Percentiles rank a stretch among this genome's conserved stretches.
These are phyloP conservation scores for Podarcis cretensis DNA, from an alignment of 2,113 vertebrate genomes.

Conservation along the genomic window DNA sequence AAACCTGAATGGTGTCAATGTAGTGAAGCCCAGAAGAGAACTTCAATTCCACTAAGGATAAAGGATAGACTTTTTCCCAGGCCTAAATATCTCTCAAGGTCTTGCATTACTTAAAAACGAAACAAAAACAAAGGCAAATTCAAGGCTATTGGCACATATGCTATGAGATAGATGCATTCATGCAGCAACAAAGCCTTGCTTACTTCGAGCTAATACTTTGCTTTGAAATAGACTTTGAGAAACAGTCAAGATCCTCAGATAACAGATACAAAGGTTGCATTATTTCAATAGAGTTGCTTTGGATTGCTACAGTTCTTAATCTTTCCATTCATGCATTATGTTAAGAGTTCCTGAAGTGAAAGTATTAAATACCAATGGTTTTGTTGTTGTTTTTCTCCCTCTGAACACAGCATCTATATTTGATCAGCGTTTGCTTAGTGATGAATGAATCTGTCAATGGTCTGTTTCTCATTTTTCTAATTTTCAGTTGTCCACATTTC, in stretches of 20 bases:
- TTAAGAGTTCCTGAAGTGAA: slow-evolving; percentile 11
- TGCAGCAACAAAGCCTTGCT: not conserved
- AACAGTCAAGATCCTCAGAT: slow-evolving; percentile 26
- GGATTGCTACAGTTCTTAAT: not conserved
- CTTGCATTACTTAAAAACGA: not conserved
- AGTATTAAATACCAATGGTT: slow-evolving; percentile 26
- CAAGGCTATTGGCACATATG: slow-evolving; percentile 39
- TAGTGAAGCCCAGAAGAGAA: not conserved
- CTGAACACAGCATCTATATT: slow-evolving; percentile 41
- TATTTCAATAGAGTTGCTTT: not conserved
- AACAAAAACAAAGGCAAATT: slow-evolving; percentile 11
- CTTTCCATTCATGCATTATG: not conserved
- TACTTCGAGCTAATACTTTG: not conserved
- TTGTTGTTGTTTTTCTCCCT: slow-evolving; percentile 14
- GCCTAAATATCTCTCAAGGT: slow-evolving; percentile 19
- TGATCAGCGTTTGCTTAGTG: not conserved
- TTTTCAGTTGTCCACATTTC: too few relatives aligned
- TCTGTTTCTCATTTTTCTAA: too few relatives aligned
- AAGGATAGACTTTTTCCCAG: slow-evolving; percentile 23
- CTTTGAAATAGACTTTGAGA: slow-evolving; percentile 24
- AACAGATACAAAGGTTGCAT: not conserved
- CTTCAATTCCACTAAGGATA: not conserved
- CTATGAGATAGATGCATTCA: slow-evolving; percentile 8
- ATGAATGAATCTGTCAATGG: too few relatives aligned
- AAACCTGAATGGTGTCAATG: not conserved